Evolutionary conservation across 1,140 invertebrate genomes (phyloP), one percentile per base, ranked within the genome.

Genomic region (Schlechtendalia chinensis): DNA sequence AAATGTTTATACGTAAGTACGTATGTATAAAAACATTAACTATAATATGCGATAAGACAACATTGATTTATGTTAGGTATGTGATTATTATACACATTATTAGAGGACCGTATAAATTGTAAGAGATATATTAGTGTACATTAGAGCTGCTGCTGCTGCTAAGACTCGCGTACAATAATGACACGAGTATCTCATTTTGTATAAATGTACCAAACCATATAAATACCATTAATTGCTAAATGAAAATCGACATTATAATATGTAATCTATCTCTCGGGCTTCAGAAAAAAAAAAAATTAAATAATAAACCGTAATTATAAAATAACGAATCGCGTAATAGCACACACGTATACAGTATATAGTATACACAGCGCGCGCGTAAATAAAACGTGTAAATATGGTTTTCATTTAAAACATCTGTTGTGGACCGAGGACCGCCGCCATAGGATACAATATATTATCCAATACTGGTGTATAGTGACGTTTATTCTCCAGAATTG

Each of bases 241-340:
- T 22, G 16, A 67, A 63, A 63, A 63, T 63, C 61, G 19, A 63
- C 61, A 32, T 32, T 63, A 22, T 67, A 39, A 67, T 39, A 39
- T 39, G 19, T 54, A 54, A 16, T 53, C 16, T 53, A 53, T 53
- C n/a, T 32, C 19, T 19, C 19, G 10, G 61, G 5, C n/a, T 32
- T 32, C n/a, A 63, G 19, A 65, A 32, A 65, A 32, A n/a, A n/a
- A n/a, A n/a, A n/a, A n/a, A n/a, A n/a, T n/a, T n/a, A n/a, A 67
- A 45, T 1, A 67, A 24, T 67, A 67, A 39, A 45, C 63, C 12
- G n/a, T 65, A 39, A 67, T 67, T 67, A 39, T 45, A 45, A 29
- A 39, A 39, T 39, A 39, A 3, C 32, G 32, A 39, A 39, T 39
- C 32, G 32, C 32, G 32, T 39, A 6, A 32, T 32, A 29, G 27